Conservation (phyloP, 2,888 invertebrate genomes). For the Panzeria rudis region DNA sequence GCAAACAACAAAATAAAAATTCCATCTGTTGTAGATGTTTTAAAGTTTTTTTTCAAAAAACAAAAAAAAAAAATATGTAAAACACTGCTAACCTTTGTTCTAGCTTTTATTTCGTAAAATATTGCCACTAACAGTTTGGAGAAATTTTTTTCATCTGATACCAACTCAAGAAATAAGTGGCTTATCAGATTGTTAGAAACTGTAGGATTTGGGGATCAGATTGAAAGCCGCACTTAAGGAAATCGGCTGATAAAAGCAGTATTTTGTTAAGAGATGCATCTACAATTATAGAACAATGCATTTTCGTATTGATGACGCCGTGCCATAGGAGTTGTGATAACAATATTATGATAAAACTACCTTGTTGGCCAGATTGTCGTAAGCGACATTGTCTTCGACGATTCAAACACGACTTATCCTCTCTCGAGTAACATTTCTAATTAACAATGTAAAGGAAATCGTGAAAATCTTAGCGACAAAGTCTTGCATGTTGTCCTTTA, state of each 20-base stretch:
- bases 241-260: too few relatives aligned
- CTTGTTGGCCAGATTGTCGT: too few relatives aligned
- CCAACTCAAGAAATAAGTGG: background rate
- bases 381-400: too few relatives aligned
- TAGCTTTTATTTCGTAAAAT: background rate
- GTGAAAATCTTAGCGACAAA: too few relatives aligned
- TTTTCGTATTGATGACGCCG: too few relatives aligned
- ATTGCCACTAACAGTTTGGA: conserved; percentile 1
- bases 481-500: too few relatives aligned
- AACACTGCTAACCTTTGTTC: conserved; percentile 40
- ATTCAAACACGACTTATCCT: too few relatives aligned
- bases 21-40: background rate
- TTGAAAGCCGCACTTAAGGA: background rate
- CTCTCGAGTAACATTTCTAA: too few relatives aligned
- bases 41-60: background rate
- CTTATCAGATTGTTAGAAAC: background rate
- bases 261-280: background rate
- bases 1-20: background rate
- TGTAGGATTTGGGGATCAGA: background rate
- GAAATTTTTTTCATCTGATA: background rate
- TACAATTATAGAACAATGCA: too few relatives aligned
- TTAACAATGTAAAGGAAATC: too few relatives aligned
- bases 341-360: too few relatives aligned
- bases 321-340: too few relatives aligned
- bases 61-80: background rate